These are phyloP conservation scores for Molothrus ater DNA, from an alignment of 2,797 vertebrate genomes.

Conservation along the genomic window DNA sequence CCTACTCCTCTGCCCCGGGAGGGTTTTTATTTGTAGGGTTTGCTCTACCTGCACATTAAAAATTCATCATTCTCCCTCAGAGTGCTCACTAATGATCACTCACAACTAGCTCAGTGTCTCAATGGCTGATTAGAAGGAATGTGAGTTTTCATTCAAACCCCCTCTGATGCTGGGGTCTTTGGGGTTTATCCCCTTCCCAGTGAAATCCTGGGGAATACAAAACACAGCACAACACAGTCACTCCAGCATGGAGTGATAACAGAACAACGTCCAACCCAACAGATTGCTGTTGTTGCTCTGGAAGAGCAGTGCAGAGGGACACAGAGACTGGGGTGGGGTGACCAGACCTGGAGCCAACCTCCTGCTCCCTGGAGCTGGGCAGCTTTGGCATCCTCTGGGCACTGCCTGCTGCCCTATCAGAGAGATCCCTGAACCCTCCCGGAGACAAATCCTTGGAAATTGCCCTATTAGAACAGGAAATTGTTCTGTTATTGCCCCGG, in stretches of 20 bases:
- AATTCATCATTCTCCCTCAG: background rate
- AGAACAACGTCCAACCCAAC: background rate
- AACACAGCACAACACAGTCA: rapidly evolving
- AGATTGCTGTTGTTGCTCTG: background rate
- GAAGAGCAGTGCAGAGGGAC: background rate
- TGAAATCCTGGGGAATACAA: background rate
- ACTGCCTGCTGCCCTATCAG: background rate
- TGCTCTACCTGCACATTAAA: background rate
- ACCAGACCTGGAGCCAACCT: background rate
- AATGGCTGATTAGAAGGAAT: background rate
- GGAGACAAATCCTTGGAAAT: background rate
- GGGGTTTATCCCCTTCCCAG: background rate
- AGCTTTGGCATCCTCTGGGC: rapidly evolving
- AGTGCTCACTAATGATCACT: background rate
- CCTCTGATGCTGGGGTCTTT: background rate
- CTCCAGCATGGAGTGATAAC: rapidly evolving
- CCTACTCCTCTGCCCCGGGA: background rate
- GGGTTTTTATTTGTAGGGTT: background rate
- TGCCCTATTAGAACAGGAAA: background rate
- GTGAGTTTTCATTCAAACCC: background rate
- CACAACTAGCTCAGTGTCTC: background rate
- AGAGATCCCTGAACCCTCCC: background rate
- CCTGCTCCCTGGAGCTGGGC: background rate
- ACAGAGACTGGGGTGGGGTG: background rate
- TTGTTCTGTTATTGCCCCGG: background rate